A percentile compares a stretch with the other conserved stretches of the same genome.
Conservation (phyloP, 1,140 invertebrate species). For the Magallana gigas region DNA sequence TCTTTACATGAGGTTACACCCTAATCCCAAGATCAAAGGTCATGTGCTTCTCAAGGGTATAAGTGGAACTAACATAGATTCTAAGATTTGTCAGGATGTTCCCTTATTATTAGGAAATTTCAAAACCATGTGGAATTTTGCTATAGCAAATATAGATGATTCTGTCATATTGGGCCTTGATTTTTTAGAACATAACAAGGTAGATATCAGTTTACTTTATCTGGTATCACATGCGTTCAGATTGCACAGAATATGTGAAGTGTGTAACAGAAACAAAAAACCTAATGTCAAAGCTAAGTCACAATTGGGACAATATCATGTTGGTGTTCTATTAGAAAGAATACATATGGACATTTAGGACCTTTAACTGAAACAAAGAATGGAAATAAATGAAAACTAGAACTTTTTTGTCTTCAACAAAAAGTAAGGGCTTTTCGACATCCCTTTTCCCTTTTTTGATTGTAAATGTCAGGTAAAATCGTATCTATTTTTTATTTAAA, state of each 20-base stretch:
- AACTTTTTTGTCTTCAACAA: too few species aligned
- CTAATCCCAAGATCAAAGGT: not conserved
- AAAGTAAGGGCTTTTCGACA: too few species aligned
- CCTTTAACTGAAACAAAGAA: too few species aligned
- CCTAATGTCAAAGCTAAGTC: too few species aligned
- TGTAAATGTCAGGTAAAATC: too few species aligned
- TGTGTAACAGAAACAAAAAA: too few species aligned
- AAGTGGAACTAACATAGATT: not conserved
- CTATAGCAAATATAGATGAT: slow-evolving; percentile 36
- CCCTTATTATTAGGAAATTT: slow-evolving; percentile 1
- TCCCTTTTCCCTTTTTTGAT: too few species aligned
- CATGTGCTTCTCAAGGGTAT: not conserved
- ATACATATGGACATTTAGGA: not conserved
- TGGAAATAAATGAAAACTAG: too few species aligned
- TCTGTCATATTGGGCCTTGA: slow-evolving; percentile 23
- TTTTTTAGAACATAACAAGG: slow-evolving; percentile 19
- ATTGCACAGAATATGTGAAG: not conserved
- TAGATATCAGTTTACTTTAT: slow-evolving; percentile 5
- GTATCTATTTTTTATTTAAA: too few species aligned
- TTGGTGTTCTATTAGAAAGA: too few species aligned
- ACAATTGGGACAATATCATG: not conserved
- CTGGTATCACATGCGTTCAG: not conserved
- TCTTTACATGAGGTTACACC: slow-evolving; percentile 3
- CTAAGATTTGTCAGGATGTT: not conserved
- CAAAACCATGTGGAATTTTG: not conserved